Evolutionary conservation across 1,140 invertebrate species (phyloP).

Genomic region (Drosophila nasuta): DNA sequence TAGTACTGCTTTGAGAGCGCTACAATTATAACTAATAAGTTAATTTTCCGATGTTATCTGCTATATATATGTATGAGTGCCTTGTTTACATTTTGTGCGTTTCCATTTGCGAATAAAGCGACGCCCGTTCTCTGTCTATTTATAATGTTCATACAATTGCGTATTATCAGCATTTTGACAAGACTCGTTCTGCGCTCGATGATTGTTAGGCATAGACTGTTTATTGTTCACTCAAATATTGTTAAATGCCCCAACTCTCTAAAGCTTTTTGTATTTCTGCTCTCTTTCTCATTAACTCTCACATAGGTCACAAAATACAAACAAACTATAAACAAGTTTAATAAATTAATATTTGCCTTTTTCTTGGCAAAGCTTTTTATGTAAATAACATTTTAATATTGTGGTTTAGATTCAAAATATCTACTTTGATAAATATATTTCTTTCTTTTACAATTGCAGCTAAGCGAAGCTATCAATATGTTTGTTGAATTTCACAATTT

Average conservation of each 20-base stretch:
- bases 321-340: no score
- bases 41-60: neutral
- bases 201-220: neutral
- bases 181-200: constrained; percentile 13
- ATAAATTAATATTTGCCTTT: no score
- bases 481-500: no score
- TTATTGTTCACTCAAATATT: neutral
- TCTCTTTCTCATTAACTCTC: neutral
- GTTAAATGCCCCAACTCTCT: neutral
- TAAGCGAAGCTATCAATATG: no score
- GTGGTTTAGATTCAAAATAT: no score
- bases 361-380: no score
- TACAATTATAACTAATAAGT: constrained; percentile 18
- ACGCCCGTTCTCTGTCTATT: constrained; percentile 33
- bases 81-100: constrained; percentile 21
- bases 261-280: neutral
- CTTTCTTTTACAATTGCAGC: no score
- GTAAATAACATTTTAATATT: no score
- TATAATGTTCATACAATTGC: constrained; percentile 38
- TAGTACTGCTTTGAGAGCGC: constrained; percentile 61
- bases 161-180: constrained; percentile 55
- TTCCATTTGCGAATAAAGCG: constrained; percentile 11
- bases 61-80: neutral
- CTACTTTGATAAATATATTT: no score
- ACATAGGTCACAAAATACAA: no score